Evolutionary conservation across 2,113 vertebrate species (phyloP), one percentile per base, ranked within the genome.

Genomic region (Chrysemys picta): DNA sequence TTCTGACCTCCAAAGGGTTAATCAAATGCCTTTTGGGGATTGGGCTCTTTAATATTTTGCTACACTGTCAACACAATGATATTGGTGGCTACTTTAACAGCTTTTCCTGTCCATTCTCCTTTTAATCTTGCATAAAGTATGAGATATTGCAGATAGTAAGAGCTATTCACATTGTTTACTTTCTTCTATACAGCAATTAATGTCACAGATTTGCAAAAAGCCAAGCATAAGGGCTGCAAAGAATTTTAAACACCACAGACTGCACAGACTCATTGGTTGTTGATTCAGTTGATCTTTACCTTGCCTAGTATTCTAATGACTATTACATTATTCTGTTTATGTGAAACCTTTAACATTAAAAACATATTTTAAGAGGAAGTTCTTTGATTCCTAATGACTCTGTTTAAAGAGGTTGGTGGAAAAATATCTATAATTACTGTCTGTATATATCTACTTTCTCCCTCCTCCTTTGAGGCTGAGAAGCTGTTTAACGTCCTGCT

Each of bases 141-240:
- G 0, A 47, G 62, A 35, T 2, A 12, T 11, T 0, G 0, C 29
- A 42, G 6, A 53, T 14, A 0, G 0, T 0, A 10, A 10, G 84
- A 42, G 35, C 10, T 80, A 17, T 35, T 59, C 8, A 2, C 19
- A 0, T 38, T 27, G 27, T 49, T 76, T 49, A 14, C 17, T 31
- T 52, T 3, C 1, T 0, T 75, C 50, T 54, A 53, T 31, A 12
- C 0, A 0, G 14, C 1, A 11, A 42, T 13, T 19, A 2, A 1
- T 72, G 69, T 21, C 56, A 45, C 49, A 1, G 0, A 13, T 5
- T 62, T 16, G 80, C 50, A 69, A 3, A 94, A 49, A 78, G 87
- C 83, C 0, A 2, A 38, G 38, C 29, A 49, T 52, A 78, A 45
- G 0, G 0, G 75, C 8, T 21, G 59, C 52, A 52, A 25, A 42